Percentiles rank a stretch among this genome's conserved stretches.
Evolutionary conservation across 2,888 invertebrate genomes (phyloP).

Genomic region (Acronicta aceris): DNA sequence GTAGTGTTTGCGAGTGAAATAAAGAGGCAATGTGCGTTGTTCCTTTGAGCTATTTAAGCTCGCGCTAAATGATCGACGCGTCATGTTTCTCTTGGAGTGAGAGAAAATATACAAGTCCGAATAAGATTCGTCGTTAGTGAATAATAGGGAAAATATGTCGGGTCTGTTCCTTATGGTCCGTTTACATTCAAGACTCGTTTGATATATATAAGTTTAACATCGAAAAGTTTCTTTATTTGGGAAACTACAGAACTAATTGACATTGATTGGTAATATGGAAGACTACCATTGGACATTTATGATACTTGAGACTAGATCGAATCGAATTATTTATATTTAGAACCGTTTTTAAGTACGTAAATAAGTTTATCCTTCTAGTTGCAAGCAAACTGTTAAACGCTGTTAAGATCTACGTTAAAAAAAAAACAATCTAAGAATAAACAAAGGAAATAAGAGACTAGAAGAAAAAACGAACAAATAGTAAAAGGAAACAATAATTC

Average conservation of each 20-base stretch:
- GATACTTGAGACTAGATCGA: no score
- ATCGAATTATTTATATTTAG: no score
- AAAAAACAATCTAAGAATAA: slow-evolving; percentile 1
- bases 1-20: slow-evolving; percentile 16
- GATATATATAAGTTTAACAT: no score
- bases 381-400: no score
- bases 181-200: slow-evolving; percentile 13
- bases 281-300: no score
- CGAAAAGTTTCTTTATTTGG: no score
- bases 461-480: slow-evolving; percentile 47
- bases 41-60: slow-evolving; percentile 64
- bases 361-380: no score
- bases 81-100: slow-evolving; percentile 46
- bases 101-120: slow-evolving; percentile 51
- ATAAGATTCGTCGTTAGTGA: slow-evolving; percentile 48
- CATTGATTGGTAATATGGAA: no score
- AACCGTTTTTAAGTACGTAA: no score
- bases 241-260: no score
- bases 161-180: slow-evolving; percentile 30
- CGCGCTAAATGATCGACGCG: slow-evolving; percentile 59
- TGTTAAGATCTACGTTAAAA: no score
- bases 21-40: slow-evolving; percentile 55
- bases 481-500: slow-evolving; percentile 59
- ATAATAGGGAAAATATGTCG: slow-evolving; percentile 48
- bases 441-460: slow-evolving; percentile 27